Evolutionary conservation across 2,797 vertebrate species (phyloP).

Genomic region (Amblyraja radiata): DNA sequence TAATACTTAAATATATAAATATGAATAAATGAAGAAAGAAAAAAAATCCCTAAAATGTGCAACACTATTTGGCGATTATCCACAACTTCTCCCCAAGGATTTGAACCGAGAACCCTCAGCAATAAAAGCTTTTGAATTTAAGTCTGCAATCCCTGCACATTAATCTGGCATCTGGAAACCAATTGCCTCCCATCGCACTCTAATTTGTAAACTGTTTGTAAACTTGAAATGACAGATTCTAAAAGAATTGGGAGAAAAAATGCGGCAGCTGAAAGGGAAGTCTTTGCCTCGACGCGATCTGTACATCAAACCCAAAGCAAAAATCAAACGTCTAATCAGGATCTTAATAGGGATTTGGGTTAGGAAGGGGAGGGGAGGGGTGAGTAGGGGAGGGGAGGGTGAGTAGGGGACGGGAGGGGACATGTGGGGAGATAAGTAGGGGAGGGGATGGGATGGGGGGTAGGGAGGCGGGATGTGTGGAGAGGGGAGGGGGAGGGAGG

Average conservation of each 20-base stretch:
- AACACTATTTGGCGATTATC: constrained; percentile 8
- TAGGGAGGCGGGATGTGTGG: no score
- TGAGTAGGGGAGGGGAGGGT: neutral
- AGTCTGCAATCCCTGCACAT: neutral
- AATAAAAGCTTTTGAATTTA: neutral
- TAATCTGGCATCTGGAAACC: neutral
- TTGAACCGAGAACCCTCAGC: neutral
- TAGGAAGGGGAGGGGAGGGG: neutral
- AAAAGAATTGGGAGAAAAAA: neutral
- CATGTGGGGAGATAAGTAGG: no score
- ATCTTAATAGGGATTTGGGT: neutral
- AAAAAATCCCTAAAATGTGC: neutral
- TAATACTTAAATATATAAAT: neutral
- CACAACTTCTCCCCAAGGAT: neutral
- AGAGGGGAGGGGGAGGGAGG: no score
- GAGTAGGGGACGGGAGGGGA: no score
- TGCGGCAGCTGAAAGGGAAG: neutral
- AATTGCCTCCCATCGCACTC: neutral
- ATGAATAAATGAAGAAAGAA: neutral
- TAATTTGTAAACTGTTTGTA: neutral
- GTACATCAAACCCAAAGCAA: no score
- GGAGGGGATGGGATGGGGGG: neutral
- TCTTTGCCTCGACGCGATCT: neutral
- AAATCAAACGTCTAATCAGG: neutral
- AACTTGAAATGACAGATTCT: neutral